Conservation (phyloP, 2,113 vertebrate genomes). For the Nyctereutes procyonoides region DNA sequence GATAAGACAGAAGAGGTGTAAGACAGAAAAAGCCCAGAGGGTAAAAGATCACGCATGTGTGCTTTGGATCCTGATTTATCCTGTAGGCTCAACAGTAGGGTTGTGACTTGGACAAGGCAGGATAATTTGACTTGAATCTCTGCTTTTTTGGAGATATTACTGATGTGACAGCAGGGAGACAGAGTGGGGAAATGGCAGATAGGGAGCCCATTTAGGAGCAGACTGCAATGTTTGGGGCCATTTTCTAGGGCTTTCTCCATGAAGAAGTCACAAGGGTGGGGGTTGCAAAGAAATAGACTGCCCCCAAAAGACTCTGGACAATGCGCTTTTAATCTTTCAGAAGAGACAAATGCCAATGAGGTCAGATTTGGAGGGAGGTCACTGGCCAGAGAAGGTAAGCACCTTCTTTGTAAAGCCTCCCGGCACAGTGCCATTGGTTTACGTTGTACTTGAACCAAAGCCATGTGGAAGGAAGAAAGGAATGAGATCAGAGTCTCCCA, state of each 20-base stretch:
- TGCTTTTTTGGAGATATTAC: background rate
- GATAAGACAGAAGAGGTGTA: background rate
- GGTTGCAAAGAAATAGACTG: background rate
- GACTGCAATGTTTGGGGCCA: accelerated
- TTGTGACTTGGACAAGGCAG: background rate
- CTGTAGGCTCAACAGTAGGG: background rate
- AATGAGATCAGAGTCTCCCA: background rate
- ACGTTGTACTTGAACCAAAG: background rate
- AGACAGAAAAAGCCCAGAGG: background rate
- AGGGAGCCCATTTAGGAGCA: background rate
- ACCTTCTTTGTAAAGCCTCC: background rate
- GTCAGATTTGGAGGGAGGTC: background rate
- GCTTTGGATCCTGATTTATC: background rate
- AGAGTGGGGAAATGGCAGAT: background rate
- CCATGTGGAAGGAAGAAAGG: background rate
- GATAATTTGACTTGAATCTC: background rate
- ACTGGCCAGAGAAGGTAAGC: background rate
- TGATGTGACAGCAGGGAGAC: background rate
- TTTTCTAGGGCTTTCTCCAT: background rate
- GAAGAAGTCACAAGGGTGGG: background rate
- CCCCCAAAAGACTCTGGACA: background rate
- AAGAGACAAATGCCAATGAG: background rate
- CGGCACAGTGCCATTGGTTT: background rate
- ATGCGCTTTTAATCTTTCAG: background rate
- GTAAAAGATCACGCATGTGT: background rate